Evolutionary conservation across 2,797 vertebrate species (phyloP).

Genomic region (Gallinago solitaria): DNA sequence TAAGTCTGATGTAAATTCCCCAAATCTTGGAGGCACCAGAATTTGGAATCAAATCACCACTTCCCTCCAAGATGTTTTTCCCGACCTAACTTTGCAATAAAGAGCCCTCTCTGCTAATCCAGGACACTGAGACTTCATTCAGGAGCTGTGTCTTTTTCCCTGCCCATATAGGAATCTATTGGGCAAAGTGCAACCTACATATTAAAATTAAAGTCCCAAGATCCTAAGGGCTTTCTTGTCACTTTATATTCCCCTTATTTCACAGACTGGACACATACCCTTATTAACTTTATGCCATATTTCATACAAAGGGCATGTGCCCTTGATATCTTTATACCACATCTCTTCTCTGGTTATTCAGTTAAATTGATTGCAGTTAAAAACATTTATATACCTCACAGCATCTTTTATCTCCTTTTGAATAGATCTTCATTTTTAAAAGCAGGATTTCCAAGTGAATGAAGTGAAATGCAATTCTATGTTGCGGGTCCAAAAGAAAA

Average conservation of each 20-base stretch:
- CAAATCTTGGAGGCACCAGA: neutral
- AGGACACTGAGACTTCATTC: neutral
- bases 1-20: neutral
- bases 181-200: neutral
- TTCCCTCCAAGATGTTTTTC: neutral
- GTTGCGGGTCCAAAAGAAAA: neutral
- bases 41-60: neutral
- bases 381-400: neutral
- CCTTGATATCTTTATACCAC: fast-evolving
- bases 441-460: neutral
- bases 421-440: neutral
- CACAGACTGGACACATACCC: fast-evolving
- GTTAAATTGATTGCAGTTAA: neutral
- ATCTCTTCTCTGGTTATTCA: neutral
- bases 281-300: neutral
- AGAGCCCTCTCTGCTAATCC: neutral
- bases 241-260: neutral
- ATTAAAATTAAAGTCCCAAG: neutral
- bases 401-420: neutral
- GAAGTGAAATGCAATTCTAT: neutral
- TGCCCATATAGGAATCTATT: neutral
- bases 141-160: neutral
- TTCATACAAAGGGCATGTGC: fast-evolving
- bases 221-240: neutral
- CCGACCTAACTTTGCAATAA: neutral